These are phyloP conservation scores for Todus mexicanus DNA, from an alignment of 2,797 vertebrate genomes.

Conservation along the genomic window DNA sequence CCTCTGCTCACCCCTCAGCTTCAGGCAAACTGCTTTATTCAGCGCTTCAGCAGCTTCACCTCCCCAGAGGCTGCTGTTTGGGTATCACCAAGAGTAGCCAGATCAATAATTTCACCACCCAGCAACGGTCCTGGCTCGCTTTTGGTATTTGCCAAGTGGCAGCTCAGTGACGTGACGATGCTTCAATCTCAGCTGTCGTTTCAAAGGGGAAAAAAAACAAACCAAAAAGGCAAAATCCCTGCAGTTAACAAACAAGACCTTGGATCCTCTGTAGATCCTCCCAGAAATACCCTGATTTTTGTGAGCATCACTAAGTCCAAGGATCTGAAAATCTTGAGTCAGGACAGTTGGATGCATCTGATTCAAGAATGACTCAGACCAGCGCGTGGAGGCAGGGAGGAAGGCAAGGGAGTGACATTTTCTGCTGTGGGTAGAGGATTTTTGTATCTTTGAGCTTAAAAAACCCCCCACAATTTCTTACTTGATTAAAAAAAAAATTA, in stretches of 20 bases:
- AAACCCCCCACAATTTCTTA: background rate
- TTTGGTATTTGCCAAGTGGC: background rate
- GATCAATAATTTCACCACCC: background rate
- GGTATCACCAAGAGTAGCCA: background rate
- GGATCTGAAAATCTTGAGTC: background rate
- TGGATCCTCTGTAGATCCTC: background rate
- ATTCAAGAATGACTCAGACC: slow-evolving; percentile 22
- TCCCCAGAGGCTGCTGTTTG: background rate
- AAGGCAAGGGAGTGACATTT: slow-evolving; percentile 17
- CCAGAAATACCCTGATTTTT: background rate
- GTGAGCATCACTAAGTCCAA: background rate
- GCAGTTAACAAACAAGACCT: background rate
- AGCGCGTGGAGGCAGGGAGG: background rate
- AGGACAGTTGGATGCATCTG: slow-evolving; percentile 23
- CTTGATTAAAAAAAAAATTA: background rate
- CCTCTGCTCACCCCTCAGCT: background rate
- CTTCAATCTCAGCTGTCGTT: background rate
- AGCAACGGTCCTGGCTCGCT: background rate
- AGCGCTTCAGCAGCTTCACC: background rate
- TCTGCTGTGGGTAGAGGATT: background rate
- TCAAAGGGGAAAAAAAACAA: background rate
- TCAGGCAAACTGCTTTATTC: background rate
- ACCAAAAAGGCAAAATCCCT: background rate
- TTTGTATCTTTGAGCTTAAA: background rate
- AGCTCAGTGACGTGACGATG: background rate